Percentiles rank a stretch among this genome's conserved stretches.
phyloP scores from a whole-genome alignment of 1,140 invertebrate genomes.

The Saccostrea glomerata region DNA sequence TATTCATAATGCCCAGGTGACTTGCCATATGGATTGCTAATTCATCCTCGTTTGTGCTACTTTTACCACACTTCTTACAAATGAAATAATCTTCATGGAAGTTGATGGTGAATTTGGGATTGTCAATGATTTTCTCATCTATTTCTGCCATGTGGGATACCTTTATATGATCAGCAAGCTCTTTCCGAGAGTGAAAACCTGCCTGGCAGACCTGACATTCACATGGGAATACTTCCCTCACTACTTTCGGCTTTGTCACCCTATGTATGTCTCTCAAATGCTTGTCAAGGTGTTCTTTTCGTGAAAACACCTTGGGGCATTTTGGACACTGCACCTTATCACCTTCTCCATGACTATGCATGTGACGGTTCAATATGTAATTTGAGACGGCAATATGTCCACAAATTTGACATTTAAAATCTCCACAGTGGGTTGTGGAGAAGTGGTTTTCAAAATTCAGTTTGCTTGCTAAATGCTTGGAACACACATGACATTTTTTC shows the following conservation, averaged over 20 bases:
- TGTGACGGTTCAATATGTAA: background rate
- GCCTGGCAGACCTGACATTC: constrained; percentile 38
- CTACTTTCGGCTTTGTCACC: background rate
- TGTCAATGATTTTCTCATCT: background rate
- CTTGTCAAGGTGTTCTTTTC: background rate
- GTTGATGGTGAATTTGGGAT: constrained; percentile 19
- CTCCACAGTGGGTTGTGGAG: background rate
- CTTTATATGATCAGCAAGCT: constrained; percentile 39
- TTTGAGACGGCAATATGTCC: background rate
- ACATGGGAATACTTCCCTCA: background rate
- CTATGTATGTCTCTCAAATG: constrained; percentile 20
- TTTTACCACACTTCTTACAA: constrained; percentile 38
- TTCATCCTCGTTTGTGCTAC: constrained; percentile 8
- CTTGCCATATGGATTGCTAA: constrained; percentile 29
- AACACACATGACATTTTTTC: constrained; percentile 12
- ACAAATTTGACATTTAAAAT: constrained; percentile 7
- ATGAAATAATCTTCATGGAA: background rate
- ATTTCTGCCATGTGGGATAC: constrained; percentile 27
- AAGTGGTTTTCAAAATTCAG: background rate
- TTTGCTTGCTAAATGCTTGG: background rate
- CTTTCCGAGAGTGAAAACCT: background rate
- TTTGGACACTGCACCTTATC: background rate
- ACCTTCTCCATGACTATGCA: background rate
- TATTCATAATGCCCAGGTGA: background rate
- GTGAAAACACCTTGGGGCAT: background rate